Evolutionary conservation across 1,140 invertebrate species (phyloP).

Genomic region (Pseudomyrmex gracilis): DNA sequence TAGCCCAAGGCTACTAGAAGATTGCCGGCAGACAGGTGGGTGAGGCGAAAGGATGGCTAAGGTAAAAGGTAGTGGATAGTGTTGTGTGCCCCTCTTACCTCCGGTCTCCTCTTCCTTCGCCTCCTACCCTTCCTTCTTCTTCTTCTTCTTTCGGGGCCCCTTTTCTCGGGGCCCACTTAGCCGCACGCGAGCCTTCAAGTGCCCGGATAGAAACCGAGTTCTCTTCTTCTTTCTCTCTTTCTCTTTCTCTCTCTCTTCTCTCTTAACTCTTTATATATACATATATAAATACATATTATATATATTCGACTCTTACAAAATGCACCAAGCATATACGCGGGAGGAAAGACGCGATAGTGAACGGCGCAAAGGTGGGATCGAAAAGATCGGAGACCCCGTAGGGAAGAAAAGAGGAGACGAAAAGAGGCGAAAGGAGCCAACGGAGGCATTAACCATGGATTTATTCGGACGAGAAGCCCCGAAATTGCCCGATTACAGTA

Average conservation of each 20-base stretch:
- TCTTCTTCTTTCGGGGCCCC: slow-evolving; percentile 76
- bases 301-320: slow-evolving; percentile 45
- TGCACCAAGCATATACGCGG: slow-evolving; percentile 43
- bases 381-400: slow-evolving; percentile 36
- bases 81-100: slow-evolving; percentile 65
- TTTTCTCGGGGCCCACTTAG: slow-evolving; percentile 80
- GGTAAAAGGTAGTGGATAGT: slow-evolving; percentile 63
- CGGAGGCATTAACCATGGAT: slow-evolving; percentile 83
- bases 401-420: slow-evolving; percentile 51
- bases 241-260: slow-evolving; percentile 26
- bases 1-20: slow-evolving; percentile 86
- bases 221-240: slow-evolving; percentile 16
- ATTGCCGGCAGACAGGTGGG: slow-evolving; percentile 86
- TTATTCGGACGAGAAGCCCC: slow-evolving; percentile 81
- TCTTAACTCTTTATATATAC: slow-evolving; percentile 30
- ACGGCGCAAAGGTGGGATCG: slow-evolving; percentile 13
- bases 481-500: slow-evolving; percentile 85
- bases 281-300: slow-evolving; percentile 31
- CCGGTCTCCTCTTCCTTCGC: slow-evolving; percentile 48
- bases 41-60: slow-evolving; percentile 78
- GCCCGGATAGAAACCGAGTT: slow-evolving; percentile 69
- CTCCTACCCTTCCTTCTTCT: slow-evolving; percentile 30
- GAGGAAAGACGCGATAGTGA: slow-evolving; percentile 37
- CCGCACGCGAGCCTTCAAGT: slow-evolving; percentile 82
- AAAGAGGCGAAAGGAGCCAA: slow-evolving; percentile 34